Evolutionary conservation across 2,888 invertebrate species (phyloP).

Genomic region (Drosophila parthenogenetica): DNA sequence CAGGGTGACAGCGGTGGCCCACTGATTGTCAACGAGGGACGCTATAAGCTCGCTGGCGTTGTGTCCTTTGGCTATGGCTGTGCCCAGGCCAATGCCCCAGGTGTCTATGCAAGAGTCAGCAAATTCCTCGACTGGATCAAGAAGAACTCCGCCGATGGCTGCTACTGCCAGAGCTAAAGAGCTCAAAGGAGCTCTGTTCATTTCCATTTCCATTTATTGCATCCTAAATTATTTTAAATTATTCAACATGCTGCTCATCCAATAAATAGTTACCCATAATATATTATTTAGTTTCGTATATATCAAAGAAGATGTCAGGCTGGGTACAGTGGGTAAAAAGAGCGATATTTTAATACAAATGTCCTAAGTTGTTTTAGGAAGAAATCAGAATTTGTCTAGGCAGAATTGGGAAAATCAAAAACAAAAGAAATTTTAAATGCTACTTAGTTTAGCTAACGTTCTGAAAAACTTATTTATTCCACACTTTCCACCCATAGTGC

Average conservation of each 20-base stretch:
- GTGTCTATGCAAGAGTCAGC: slow-evolving; percentile 83
- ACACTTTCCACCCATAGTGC: neutral
- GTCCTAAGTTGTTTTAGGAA: no score
- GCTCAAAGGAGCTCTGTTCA: neutral
- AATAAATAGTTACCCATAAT: slow-evolving; percentile 54
- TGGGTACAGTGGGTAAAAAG: no score
- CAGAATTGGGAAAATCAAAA: no score
- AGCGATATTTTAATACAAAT: no score
- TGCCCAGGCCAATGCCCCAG: slow-evolving; percentile 83
- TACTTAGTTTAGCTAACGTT: no score
- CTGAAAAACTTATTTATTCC: neutral
- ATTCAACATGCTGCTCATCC: slow-evolving; percentile 53
- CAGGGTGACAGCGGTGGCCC: slow-evolving; percentile 85
- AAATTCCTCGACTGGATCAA: slow-evolving; percentile 82
- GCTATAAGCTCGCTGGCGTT: slow-evolving; percentile 81
- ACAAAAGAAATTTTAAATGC: no score
- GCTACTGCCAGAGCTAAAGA: slow-evolving; percentile 75
- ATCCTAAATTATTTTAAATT: slow-evolving; percentile 71
- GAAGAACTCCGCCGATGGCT: slow-evolving; percentile 77
- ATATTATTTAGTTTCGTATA: slow-evolving; percentile 23
- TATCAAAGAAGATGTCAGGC: slow-evolving; percentile 9
- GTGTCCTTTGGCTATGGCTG: slow-evolving; percentile 84
- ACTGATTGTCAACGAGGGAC: slow-evolving; percentile 78
- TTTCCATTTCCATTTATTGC: slow-evolving; percentile 16
- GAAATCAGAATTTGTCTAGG: no score